Evolutionary conservation across 1,140 invertebrate species (phyloP).

Genomic region (Drosophila funebris): DNA sequence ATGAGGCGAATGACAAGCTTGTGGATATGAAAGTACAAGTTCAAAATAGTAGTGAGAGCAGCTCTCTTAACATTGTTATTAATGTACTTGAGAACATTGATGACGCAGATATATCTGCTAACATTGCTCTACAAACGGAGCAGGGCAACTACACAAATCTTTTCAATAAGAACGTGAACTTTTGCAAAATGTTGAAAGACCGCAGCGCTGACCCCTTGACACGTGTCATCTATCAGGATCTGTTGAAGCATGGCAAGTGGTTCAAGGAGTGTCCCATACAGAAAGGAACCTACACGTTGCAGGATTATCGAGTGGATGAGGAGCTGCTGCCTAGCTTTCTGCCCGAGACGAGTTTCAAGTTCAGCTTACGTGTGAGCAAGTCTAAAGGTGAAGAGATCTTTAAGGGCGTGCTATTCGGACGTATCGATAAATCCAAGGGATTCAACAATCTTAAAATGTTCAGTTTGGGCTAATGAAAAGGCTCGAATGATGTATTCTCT

Average conservation of each 20-base stretch:
- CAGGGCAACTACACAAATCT: constrained; percentile 60
- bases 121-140: constrained; percentile 50
- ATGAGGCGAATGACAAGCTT: constrained; percentile 52
- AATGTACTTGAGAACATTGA: constrained; percentile 49
- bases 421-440: constrained; percentile 77
- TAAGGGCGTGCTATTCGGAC: constrained; percentile 50
- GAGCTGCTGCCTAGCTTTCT: constrained; percentile 72
- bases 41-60: constrained; percentile 58
- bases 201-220: constrained; percentile 55
- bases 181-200: constrained; percentile 71
- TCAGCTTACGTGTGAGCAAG: constrained; percentile 27
- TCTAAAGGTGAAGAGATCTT: constrained; percentile 43
- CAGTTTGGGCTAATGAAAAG: constrained; percentile 55
- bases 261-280: constrained; percentile 69
- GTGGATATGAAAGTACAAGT: constrained; percentile 57
- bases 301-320: constrained; percentile 67
- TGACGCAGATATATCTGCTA: constrained; percentile 41
- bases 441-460: constrained; percentile 81
- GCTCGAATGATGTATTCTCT: background rate
- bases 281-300: constrained; percentile 53
- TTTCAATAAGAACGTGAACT: constrained; percentile 47
- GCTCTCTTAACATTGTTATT: constrained; percentile 29
- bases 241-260: constrained; percentile 55
- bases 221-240: constrained; percentile 62
- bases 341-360: constrained; percentile 65